Base-by-base conservation (phyloP, 2,888 invertebrate species). In the Eumerus sabulonum region DNA sequence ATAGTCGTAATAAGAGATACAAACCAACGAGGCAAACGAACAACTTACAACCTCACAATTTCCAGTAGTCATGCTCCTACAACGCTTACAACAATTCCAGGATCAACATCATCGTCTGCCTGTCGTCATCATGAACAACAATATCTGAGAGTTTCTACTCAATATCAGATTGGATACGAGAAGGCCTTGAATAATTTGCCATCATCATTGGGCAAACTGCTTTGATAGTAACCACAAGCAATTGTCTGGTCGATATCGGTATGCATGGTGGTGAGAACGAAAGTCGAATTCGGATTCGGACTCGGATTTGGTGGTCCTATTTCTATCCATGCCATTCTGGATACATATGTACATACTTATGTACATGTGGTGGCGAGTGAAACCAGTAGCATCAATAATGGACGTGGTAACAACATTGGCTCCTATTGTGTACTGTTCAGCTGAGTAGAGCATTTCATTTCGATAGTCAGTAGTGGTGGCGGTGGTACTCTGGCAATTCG, bases 121-220 rank as follows among this genome's bases (percentile, higher is more conserved):
- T 53, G 63, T 36, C 62, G 67, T 72, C 48, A 67, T 59, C 27
- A 27, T 27, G 67, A 73, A 67, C 62, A 59, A 67, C 77, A 67
- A 73, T 77, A 77, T 73, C 63, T 66, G 51, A 51, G 42, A 57
- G 57, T 48, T 76, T 68, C 68, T 63, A 60, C 62, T 56, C 67
- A 45, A 53, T 47, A 67, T 66, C 66, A 57, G 45, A 62, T 64
- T 50, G 59, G 19, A 72, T 36, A 57, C 66, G 27, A 76, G 19
- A 67, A 73, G 59, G 62, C 67, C 77, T 77, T 62, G 56, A 77
- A 77, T 77, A 77, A 73, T 73, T 73, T 59, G 73, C 77, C 63
- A 73, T 67, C 77, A 77, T 68, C 67, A 63, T 63, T 73, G 67
- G n/a, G 73, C 73, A 63, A 77, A 77, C 77, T 63, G 63, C 63